A percentile compares a stretch with the other conserved stretches of the same genome.
These are phyloP conservation scores for Synergus laeviventris DNA, from an alignment of 2,888 invertebrate species.

Conservation along the genomic window DNA sequence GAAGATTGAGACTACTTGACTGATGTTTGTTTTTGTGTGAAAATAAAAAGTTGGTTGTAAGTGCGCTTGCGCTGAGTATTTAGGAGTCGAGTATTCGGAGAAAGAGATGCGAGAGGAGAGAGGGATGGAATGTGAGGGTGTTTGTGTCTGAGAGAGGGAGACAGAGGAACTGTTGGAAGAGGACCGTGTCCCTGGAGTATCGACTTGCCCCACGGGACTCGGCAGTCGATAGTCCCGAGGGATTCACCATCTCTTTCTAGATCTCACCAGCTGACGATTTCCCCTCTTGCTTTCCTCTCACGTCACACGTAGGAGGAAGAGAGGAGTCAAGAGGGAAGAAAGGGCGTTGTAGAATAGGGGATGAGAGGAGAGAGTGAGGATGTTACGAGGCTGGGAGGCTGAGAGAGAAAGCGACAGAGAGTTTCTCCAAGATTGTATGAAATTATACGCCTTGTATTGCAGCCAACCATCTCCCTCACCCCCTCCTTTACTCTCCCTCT, in stretches of 20 bases:
- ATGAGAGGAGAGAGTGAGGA: conserved; percentile 45
- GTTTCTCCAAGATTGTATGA: conserved; percentile 68
- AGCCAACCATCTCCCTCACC: conserved; percentile 53
- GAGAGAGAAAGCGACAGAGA: conserved; percentile 50
- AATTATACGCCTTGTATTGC: conserved; percentile 69
- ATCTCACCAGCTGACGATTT: conserved; percentile 56
- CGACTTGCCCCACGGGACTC: conserved; percentile 75
- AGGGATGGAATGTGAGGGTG: conserved; percentile 46
- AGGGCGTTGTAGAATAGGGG: conserved; percentile 36
- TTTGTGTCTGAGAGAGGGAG: conserved; percentile 50
- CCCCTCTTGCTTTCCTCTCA: conserved; percentile 54
- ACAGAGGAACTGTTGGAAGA: conserved; percentile 52
- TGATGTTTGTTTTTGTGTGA: conserved; percentile 29
- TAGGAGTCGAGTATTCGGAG: conserved; percentile 67
- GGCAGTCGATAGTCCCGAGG: conserved; percentile 76
- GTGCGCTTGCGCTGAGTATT: conserved; percentile 72
- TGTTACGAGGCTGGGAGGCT: conserved; percentile 27
- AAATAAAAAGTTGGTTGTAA: conserved; percentile 52
- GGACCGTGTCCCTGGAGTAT: conserved; percentile 74
- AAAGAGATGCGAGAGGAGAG: conserved; percentile 63
- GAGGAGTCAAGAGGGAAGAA: conserved; percentile 38
- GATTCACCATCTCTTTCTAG: conserved; percentile 69
- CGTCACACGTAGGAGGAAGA: conserved; percentile 36
- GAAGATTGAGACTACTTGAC: background rate
- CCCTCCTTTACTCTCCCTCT: conserved; percentile 49